Conservation (phyloP, 1,140 invertebrate genomes). For the Papilio helenus region DNA sequence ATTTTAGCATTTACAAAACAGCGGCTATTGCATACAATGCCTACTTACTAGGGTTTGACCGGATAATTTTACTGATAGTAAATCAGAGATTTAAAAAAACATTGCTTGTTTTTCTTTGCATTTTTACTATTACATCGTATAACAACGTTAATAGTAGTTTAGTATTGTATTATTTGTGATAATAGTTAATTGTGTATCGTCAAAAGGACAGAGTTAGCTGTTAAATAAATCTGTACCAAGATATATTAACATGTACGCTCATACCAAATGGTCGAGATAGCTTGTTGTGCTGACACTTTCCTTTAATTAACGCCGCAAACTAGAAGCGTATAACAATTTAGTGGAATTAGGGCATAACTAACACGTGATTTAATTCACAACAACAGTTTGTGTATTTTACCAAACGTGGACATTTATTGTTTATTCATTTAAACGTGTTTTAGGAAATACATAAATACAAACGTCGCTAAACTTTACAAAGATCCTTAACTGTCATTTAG, state of each 20-base stretch:
- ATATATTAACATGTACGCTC: not conserved
- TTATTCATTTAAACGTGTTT: not conserved
- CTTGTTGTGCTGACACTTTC: conserved; percentile 68
- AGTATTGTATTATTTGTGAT: too few species aligned
- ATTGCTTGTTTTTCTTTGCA: not conserved
- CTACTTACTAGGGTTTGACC: not conserved
- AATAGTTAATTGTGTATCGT: too few species aligned
- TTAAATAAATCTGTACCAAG: not conserved
- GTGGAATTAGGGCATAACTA: conserved; percentile 9
- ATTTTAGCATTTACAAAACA: conserved; percentile 21
- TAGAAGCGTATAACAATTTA: conserved; percentile 35
- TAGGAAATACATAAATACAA: too few species aligned
- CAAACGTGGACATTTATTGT: too few species aligned
- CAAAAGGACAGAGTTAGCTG: too few species aligned
- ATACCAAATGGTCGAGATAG: conserved; percentile 44
- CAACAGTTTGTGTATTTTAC: not conserved
- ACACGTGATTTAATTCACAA: not conserved
- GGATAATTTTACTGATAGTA: not conserved
- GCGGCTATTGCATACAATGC: not conserved
- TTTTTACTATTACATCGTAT: too few species aligned
- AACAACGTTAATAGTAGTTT: too few species aligned
- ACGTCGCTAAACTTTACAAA: too few species aligned
- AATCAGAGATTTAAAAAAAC: not conserved
- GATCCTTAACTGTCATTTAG: too few species aligned
- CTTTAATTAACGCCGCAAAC: conserved; percentile 74